These are phyloP conservation scores for Tortricodes alternella DNA, from an alignment of 2,888 invertebrate species.

Conservation along the genomic window DNA sequence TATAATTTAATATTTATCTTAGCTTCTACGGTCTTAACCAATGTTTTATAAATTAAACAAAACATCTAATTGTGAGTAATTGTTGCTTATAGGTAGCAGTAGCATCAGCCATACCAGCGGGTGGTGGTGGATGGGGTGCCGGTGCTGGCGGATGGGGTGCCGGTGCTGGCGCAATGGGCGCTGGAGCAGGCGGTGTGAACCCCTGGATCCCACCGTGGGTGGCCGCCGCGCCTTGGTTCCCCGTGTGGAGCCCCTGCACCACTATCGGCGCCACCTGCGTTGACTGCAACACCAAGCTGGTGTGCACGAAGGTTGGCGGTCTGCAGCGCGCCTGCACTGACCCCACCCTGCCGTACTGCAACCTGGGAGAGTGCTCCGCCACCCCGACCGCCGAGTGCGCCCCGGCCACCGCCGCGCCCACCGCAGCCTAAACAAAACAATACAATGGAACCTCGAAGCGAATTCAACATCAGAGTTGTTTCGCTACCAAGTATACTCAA, in stretches of 20 bases:
- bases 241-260: conserved; percentile 66
- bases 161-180: conserved; percentile 37
- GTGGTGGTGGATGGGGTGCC: conserved; percentile 35
- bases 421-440: conserved; percentile 28
- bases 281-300: conserved; percentile 63
- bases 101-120: conserved; percentile 56
- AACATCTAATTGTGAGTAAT: too few species aligned
- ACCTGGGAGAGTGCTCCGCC: conserved; percentile 73
- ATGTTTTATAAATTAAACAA: too few species aligned
- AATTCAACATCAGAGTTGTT: neutral
- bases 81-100: conserved; percentile 52
- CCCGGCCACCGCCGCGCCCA: conserved; percentile 36
- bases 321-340: conserved; percentile 62
- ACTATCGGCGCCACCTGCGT: conserved; percentile 57
- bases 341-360: conserved; percentile 69
- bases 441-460: too few species aligned
- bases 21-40: too few species aligned
- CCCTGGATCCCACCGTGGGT: conserved; percentile 74
- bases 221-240: conserved; percentile 63
- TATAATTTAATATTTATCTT: neutral
- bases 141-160: conserved; percentile 36
- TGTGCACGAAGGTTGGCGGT: conserved; percentile 71
- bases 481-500: neutral
- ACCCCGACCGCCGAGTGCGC: conserved; percentile 66
- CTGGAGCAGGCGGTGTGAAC: conserved; percentile 48